Conservation (phyloP, 2,888 invertebrate species). For the Adela reaumurella region DNA sequence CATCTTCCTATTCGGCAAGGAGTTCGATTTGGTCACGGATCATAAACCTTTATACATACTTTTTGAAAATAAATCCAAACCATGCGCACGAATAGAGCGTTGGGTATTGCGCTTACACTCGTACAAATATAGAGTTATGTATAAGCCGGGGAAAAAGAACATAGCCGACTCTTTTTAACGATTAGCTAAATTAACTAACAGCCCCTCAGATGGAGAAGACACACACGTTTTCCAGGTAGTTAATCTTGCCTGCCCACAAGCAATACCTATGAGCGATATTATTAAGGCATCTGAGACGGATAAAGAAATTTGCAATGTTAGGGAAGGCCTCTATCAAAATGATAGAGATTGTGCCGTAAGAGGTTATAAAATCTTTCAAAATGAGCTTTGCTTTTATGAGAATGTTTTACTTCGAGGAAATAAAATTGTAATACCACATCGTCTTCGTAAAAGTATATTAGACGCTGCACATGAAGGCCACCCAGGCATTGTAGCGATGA, state of each 20-base stretch:
- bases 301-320: not conserved
- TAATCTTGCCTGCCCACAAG: not conserved
- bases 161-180: no score
- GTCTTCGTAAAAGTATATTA: slow-evolving; percentile 10
- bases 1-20: slow-evolving; percentile 23
- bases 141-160: slow-evolving; percentile 13
- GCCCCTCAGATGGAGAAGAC: not conserved
- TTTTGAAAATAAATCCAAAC: slow-evolving; percentile 13
- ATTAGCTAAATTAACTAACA: slow-evolving; percentile 10
- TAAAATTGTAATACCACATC: slow-evolving; percentile 10
- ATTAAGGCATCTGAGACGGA: not conserved
- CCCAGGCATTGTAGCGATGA: no score
- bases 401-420: not conserved
- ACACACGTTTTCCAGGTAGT: slow-evolving; percentile 10
- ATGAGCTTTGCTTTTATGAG: not conserved
- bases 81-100: slow-evolving; percentile 11
- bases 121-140: slow-evolving; percentile 10
- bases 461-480: slow-evolving; percentile 15
- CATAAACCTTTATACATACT: slow-evolving; percentile 18
- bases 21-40: slow-evolving; percentile 19
- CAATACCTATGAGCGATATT: not conserved
- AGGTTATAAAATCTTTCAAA: not conserved
- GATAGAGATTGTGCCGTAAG: not conserved
- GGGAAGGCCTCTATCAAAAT: not conserved
- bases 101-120: slow-evolving; percentile 13